Base-by-base conservation (phyloP, 2,797 vertebrate species). In the Coreius guichenoti region DNA sequence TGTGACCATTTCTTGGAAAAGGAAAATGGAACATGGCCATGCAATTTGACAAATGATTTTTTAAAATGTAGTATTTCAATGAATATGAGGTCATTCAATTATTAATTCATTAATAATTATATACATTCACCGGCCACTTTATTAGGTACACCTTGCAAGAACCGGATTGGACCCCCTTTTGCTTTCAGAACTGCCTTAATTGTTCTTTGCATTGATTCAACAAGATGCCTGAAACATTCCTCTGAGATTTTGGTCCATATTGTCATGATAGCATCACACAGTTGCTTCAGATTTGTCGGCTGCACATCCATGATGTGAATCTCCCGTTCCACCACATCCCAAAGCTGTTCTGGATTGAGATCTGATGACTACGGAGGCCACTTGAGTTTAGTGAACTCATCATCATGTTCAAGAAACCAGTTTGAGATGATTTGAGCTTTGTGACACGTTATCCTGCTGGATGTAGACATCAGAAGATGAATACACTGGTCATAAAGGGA, bases 281-380 rank as follows among this genome's bases (percentile, higher is more conserved):
- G 8, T 43, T 76, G 45, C 47, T 75, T 47, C 17, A 19, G 73
- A 54, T 75, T 23, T 75, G 26, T 75, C 26, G 1, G 72, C 72
- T 51, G 47, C 43, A 80, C 61, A 80, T 49, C 43, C 31, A 77
- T 77, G 16, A 77, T 36, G 31, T 6, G 5, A 17, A 77, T 54
- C 26, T 51, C 73, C 47, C 0, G 23, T 72, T 47, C 69, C 39
- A 26, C 6, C 23, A 47, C 23, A 26, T 47, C 12, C 39, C 7
- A 75, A 39, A 69, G 19, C 0, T 69, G 67, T 33, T 69, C 33
- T 36, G 65, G n/a, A 26, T 13, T 14, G 61, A 63, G 61, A 65
- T 65, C 61, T 65, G 61, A 2, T 3, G 7, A 54, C 51, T 54
- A 2, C 8, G 51, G 8, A 9, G 0, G 39, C 9, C 39, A 43